Percentiles rank a stretch among this genome's conserved stretches.
These are phyloP conservation scores for Lepidurus arcticus DNA, from an alignment of 1,140 invertebrate species.

Conservation along the genomic window DNA sequence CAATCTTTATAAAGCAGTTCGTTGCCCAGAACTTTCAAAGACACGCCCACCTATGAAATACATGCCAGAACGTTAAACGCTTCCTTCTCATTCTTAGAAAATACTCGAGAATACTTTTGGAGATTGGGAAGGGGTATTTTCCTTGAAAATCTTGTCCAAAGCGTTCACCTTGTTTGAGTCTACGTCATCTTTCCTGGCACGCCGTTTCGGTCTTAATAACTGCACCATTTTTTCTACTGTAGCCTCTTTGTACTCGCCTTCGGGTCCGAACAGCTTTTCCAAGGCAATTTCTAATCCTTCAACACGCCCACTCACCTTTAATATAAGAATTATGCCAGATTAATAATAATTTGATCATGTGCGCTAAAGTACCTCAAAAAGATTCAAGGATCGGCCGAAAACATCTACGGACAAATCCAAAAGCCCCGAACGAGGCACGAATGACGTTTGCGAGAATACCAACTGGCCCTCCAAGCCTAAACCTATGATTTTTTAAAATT, in stretches of 20 bases:
- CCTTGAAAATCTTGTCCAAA: conserved; percentile 54
- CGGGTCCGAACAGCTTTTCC: conserved; percentile 70
- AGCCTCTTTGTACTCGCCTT: conserved; percentile 60
- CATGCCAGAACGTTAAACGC: conserved; percentile 20
- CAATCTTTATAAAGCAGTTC: conserved; percentile 64
- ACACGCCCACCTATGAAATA: conserved; percentile 47
- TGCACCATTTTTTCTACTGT: conserved; percentile 54
- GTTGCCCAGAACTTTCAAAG: conserved; percentile 67
- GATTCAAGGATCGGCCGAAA: conserved; percentile 83
- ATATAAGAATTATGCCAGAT: conserved; percentile 37
- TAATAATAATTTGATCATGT: not conserved
- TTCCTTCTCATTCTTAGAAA: not conserved
- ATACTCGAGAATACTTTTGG: not conserved
- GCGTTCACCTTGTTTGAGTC: conserved; percentile 50
- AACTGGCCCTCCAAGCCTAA: conserved; percentile 70
- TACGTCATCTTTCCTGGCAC: conserved; percentile 38
- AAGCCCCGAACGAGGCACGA: conserved; percentile 70
- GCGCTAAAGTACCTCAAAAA: conserved; percentile 65
- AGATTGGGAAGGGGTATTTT: not conserved
- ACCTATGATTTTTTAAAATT: conserved; percentile 46
- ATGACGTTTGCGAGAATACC: conserved; percentile 83
- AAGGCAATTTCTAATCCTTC: conserved; percentile 81
- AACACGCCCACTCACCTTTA: conserved; percentile 62
- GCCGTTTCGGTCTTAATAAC: conserved; percentile 50
- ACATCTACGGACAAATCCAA: conserved; percentile 81